Conservation (phyloP, 2,797 vertebrate species). For the Acipenser transmontanus region DNA sequence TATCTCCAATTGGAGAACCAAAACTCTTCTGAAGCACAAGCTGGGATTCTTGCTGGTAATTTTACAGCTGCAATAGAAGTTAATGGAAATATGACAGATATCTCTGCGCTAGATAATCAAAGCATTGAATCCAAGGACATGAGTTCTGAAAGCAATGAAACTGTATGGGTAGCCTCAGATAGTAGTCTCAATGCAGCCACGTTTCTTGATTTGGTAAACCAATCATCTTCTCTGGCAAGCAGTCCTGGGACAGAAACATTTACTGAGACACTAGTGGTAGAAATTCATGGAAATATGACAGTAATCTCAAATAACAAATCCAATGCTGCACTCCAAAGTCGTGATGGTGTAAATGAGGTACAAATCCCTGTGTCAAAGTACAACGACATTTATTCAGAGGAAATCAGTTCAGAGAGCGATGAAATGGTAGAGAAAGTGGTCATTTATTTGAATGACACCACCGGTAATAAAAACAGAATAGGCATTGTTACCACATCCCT, state of each 20-base stretch:
- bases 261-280: no score
- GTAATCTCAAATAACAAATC: no score
- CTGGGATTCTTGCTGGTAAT: background rate
- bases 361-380: background rate
- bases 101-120: no score
- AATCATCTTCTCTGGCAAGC: conserved; percentile 13
- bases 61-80: no score
- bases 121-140: conserved; percentile 10
- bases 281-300: no score
- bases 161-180: conserved; percentile 7
- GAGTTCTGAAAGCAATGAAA: conserved; percentile 12
- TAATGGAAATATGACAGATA: no score
- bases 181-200: background rate
- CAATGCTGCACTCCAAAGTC: no score
- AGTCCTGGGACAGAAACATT: no score
- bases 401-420: conserved; percentile 21
- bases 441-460: conserved; percentile 57
- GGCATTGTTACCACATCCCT: conserved; percentile 50
- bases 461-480: conserved; percentile 22
- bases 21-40: background rate
- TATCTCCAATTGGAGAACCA: background rate
- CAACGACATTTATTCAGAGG: background rate
- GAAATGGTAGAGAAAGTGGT: conserved; percentile 42
- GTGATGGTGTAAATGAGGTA: no score
- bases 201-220: conserved; percentile 16